Conservation (phyloP, 2,113 vertebrate species). For the Vimba vimba region DNA sequence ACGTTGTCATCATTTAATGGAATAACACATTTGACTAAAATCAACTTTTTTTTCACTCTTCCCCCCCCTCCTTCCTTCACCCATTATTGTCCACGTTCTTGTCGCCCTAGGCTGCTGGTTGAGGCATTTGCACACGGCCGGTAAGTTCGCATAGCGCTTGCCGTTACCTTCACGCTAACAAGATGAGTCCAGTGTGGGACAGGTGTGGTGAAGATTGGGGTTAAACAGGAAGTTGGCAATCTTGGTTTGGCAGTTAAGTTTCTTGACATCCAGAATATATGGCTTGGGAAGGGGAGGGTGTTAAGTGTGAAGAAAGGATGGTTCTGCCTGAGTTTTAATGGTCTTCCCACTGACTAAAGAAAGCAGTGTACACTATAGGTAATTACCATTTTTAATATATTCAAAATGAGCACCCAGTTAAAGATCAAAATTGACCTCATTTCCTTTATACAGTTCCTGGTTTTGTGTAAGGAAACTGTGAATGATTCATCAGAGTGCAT, state of each 20-base stretch:
- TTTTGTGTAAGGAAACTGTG: not conserved
- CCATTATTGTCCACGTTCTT: constrained; percentile 3
- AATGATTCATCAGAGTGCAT: not conserved
- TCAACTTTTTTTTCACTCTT: not conserved
- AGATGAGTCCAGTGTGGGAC: constrained; percentile 5
- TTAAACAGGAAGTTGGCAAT: constrained; percentile 6
- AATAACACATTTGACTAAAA: not conserved
- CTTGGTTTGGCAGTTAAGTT: not conserved
- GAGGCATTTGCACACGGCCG: constrained; percentile 53
- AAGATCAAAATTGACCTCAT: not conserved
- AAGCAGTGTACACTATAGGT: not conserved
- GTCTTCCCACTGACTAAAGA: not conserved
- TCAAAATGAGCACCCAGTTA: not conserved
- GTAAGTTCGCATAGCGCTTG: constrained; percentile 33
- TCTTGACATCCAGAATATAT: not conserved
- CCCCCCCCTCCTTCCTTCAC: not conserved
- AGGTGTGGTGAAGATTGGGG: not conserved
- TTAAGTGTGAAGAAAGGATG: not conserved
- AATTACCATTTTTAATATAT: not conserved
- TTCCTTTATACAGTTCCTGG: not conserved
- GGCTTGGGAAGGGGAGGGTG: not conserved
- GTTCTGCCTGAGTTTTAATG: not conserved
- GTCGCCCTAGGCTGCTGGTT: constrained; percentile 55
- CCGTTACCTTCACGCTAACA: not conserved
- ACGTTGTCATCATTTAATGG: not conserved